Evolutionary conservation across 2,113 vertebrate species (phyloP), one percentile per base, ranked within the genome.

Genomic region (Cromileptes altivelis): DNA sequence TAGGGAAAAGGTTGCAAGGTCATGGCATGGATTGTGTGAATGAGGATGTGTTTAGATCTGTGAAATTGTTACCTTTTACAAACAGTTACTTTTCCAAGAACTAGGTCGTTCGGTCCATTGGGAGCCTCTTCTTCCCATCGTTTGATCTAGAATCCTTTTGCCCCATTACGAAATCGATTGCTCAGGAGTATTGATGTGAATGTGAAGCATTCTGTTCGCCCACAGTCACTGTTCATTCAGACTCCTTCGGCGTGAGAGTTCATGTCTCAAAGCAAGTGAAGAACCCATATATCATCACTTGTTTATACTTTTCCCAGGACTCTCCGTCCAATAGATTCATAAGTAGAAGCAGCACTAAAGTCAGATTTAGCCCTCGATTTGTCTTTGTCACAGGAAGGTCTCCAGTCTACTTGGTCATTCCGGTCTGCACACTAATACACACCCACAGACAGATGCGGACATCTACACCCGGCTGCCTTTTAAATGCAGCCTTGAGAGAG

Each of bases 351-450:
- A 21, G 42, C 71, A 37, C 17, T 9, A 9, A n/a, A 57, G 25
- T 52, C 40, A 70, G 13, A 82, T 79, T 71, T 65, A 70, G 45
- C 64, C 52, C 45, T 55, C 56, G 2, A 72, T 91, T 82, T 70
- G 69, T 91, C 79, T 89, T 67, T 85, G 88, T 93, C 86, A 85
- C 25, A 55, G 47, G 42, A 84, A 85, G 73, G 80, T 70, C 74
- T 58, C n/a, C 53, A 30, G 61, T 84, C 80, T 83, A 60, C 55
- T 84, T 62, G 33, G 37, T 75, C 63, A 85, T 80, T 85, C 73
- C 0, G 14, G 37, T 76, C 42, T 63, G 9, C 42, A 9, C 33
- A 12, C 15, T 7, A 13, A 74, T 52, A 25, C 33, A 53, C 47
- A 45, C 70, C 25, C 42, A 27, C 27, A 49, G 40, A 70, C 70